Conservation (phyloP, 92 coral and sea anemone species). For the Zoanthus sociatus region DNA sequence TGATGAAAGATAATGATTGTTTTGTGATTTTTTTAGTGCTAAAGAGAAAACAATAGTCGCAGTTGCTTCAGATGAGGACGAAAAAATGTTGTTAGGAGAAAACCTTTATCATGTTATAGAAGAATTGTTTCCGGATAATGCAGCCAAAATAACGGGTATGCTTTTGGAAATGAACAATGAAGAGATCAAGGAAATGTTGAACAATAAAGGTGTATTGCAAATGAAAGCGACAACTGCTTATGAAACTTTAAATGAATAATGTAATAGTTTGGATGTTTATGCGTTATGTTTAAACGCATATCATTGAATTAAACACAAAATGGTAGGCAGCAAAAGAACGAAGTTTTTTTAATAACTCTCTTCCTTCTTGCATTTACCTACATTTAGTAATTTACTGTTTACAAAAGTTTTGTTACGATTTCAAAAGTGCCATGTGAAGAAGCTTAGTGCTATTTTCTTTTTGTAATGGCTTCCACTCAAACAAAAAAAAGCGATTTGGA, state of each 20-base stretch:
- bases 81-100: constrained; percentile 28
- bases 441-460: too few relatives aligned
- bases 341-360: too few relatives aligned
- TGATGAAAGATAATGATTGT: not conserved
- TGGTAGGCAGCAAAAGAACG: too few relatives aligned
- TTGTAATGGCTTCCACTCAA: too few relatives aligned
- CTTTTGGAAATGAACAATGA: constrained; percentile 38
- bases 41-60: not conserved
- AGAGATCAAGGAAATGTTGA: constrained; percentile 26
- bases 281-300: too few relatives aligned
- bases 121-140: constrained; percentile 18
- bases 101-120: constrained; percentile 26
- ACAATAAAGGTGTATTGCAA: not conserved
- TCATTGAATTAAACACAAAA: too few relatives aligned
- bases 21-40: not conserved
- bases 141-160: constrained; percentile 47
- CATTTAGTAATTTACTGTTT: too few relatives aligned
- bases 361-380: too few relatives aligned
- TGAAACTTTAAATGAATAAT: constrained; percentile 10
- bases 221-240: constrained; percentile 12
- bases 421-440: too few relatives aligned
- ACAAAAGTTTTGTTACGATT: too few relatives aligned
- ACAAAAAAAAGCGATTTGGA: too few relatives aligned
- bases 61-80: constrained; percentile 10
- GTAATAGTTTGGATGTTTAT: too few relatives aligned